Evolutionary conservation across 2,797 vertebrate genomes (phyloP).

Genomic region (Argyrosomus regius): DNA sequence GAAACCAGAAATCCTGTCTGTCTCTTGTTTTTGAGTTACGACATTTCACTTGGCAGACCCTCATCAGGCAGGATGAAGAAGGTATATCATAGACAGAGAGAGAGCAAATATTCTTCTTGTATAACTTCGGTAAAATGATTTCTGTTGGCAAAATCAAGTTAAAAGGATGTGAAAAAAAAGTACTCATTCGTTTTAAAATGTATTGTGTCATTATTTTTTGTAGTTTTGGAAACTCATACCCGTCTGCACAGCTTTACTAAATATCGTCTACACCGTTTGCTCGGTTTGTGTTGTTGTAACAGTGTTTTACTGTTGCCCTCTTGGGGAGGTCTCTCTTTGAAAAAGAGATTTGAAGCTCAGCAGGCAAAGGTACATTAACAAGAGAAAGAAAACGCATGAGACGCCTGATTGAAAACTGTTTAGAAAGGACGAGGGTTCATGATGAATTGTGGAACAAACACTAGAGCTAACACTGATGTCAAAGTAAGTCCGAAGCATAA

Average conservation of each 20-base stretch:
- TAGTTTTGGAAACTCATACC: no score
- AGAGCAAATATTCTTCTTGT: no score
- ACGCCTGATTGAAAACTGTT: background rate
- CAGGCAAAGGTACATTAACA: background rate
- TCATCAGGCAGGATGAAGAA: no score
- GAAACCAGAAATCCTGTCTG: background rate
- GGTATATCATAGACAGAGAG: no score
- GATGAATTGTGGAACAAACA: constrained; percentile 6
- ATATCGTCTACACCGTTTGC: background rate
- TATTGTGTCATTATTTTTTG: no score
- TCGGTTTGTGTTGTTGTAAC: background rate
- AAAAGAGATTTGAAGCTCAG: background rate
- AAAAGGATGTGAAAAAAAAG: no score
- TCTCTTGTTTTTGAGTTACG: background rate
- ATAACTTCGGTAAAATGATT: no score
- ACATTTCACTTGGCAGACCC: no score
- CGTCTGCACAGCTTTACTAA: background rate
- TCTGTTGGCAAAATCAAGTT: no score
- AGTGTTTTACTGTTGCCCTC: background rate
- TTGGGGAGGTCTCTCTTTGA: background rate
- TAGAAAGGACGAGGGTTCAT: background rate
- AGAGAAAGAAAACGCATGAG: background rate
- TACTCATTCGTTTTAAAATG: no score
- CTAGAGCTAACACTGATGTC: background rate
- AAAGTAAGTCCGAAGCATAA: background rate